Evolutionary conservation across 2,113 vertebrate species (phyloP), one percentile per base, ranked within the genome.

Genomic region (Ginglymostoma cirratum): DNA sequence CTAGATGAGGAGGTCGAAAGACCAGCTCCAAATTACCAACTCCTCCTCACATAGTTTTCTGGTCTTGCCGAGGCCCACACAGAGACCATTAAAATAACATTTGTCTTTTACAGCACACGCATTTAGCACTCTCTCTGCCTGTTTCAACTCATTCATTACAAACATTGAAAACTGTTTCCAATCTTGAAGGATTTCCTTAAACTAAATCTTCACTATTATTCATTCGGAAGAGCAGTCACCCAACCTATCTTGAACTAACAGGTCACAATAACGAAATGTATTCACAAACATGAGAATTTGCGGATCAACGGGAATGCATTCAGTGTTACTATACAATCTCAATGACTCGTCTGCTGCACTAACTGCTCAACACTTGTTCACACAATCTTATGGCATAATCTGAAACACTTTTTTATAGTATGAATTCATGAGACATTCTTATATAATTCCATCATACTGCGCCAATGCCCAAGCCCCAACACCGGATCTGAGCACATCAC

Each of bases 1-100:
- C 96, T 96, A 96, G 96, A 95, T 96, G 97, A 96, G 94, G 96
- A 97, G 97, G 98, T 98, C 97, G 98, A 97, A 97, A 96, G 96
- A 96, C 97, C 96, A 95, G 83, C 93, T 95, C 83, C 5, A 89
- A 95, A 95, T 93, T 72, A 95, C 87, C 96, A 89, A 86, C 69
- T 96, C 95, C 86, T 55, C 48, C 55, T 86, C 85, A 55, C 96
- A 85, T 72, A 90, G 67, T 95, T 94, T 94, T 83, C 89, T 55
- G 85, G 19, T 45, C 83, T 93, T 30, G 95, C 66, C 67, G 38
- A 34, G 78, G 66, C 85, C 76, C 48, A 95, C 94, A 72, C 69
- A 72, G 94, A 95, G 94, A 52, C 42, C 27, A 95, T 95, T 95
- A 72, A 94, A 78, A 80, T 30, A 96, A 96, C 89, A 85, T 94